Conservation (phyloP, 2,113 vertebrate species). For the Thunnus maccoyii region DNA sequence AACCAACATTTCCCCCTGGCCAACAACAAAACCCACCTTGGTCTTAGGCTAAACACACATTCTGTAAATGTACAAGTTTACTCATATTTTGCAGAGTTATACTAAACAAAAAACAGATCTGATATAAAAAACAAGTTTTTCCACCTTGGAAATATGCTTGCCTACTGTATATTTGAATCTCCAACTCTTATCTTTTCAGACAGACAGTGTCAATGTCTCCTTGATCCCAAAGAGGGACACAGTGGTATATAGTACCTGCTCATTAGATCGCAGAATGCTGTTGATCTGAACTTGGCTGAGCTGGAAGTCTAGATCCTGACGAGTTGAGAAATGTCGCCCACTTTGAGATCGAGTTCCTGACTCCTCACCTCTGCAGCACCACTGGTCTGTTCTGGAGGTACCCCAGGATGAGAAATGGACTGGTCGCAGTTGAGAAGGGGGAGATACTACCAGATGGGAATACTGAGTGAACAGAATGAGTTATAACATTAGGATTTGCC, state of each 20-base stretch:
- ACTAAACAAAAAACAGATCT: neutral
- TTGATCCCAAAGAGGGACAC: no score
- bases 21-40: no score
- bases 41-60: no score
- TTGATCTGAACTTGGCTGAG: constrained; percentile 88
- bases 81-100: neutral
- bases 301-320: constrained; percentile 88
- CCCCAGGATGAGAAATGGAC: constrained; percentile 55
- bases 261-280: constrained; percentile 86
- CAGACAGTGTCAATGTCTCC: no score
- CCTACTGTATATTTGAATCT: neutral
- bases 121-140: neutral
- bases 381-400: constrained; percentile 17
- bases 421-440: constrained; percentile 9
- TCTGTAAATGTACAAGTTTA: neutral
- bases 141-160: neutral
- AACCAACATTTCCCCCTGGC: no score
- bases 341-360: constrained; percentile 9
- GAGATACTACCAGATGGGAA: neutral
- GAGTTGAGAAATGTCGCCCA: constrained; percentile 69
- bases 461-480: neutral
- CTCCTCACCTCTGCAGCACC: neutral
- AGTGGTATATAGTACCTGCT: constrained; percentile 78
- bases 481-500: neutral
- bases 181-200: no score